Conservation (phyloP, 2,113 vertebrate species). For the Caracal caracal region DNA sequence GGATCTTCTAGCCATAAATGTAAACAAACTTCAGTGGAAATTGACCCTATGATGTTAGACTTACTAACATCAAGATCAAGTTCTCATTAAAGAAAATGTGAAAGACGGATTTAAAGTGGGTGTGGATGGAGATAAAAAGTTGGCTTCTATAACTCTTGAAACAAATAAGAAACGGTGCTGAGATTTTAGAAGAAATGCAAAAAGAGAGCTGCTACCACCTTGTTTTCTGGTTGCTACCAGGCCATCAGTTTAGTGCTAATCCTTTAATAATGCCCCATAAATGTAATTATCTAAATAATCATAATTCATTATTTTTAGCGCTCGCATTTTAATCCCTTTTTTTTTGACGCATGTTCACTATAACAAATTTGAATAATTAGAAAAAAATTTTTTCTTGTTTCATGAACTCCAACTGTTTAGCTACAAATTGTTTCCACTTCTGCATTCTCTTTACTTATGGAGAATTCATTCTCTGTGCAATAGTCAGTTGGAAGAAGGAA, state of each 20-base stretch:
- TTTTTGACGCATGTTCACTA: background rate
- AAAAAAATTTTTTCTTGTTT: background rate
- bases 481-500: background rate
- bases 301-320: background rate
- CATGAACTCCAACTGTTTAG: background rate
- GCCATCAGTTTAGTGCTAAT: background rate
- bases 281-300: background rate
- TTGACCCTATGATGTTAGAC: background rate
- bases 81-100: background rate
- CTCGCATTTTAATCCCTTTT: background rate
- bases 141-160: background rate
- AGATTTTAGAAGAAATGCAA: slow-evolving; percentile 1
- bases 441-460: background rate
- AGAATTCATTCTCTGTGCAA: background rate
- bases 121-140: background rate
- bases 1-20: background rate
- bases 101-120: background rate
- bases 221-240: slow-evolving; percentile 2
- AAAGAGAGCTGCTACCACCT: background rate
- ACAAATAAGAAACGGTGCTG: background rate
- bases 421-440: background rate
- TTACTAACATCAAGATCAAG: background rate
- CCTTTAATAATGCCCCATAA: slow-evolving; percentile 11
- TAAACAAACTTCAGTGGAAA: background rate
- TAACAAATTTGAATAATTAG: slow-evolving; percentile 4